These are phyloP conservation scores for Cyprinodon brontotheroides DNA, from an alignment of 2,113 vertebrate species.

Conservation along the genomic window DNA sequence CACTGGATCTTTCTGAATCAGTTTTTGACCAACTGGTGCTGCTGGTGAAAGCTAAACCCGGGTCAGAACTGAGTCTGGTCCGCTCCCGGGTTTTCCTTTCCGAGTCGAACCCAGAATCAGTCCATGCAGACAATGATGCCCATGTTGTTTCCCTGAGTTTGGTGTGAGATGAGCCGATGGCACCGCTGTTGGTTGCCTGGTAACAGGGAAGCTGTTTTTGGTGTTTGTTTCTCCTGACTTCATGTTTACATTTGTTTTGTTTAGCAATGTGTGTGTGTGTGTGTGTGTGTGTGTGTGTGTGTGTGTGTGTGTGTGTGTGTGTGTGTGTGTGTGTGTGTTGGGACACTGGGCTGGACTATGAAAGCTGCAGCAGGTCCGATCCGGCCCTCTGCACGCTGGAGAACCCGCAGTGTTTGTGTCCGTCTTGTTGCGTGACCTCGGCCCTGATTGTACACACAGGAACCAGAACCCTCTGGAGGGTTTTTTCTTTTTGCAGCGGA, in stretches of 20 bases:
- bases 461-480: neutral
- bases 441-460: neutral
- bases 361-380: constrained; percentile 66
- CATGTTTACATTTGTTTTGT: constrained; percentile 70
- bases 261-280: neutral
- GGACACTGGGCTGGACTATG: constrained; percentile 70
- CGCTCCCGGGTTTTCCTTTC: neutral
- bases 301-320: constrained; percentile 6
- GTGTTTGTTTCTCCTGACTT: constrained; percentile 54
- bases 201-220: constrained; percentile 50
- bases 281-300: constrained; percentile 16
- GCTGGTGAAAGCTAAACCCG: too few relatives aligned
- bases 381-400: constrained; percentile 59
- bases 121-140: neutral
- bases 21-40: neutral
- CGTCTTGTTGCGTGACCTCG: neutral
- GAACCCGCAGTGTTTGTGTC: constrained; percentile 63
- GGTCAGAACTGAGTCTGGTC: neutral
- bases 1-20: neutral
- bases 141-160: neutral
- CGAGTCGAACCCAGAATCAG: neutral
- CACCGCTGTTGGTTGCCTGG: neutral
- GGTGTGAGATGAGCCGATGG: neutral
- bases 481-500: neutral
- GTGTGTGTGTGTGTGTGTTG: constrained; percentile 15